Evolutionary conservation across 2,797 vertebrate genomes (phyloP), one percentile per base, ranked within the genome.

Genomic region (Sebastes minor): DNA sequence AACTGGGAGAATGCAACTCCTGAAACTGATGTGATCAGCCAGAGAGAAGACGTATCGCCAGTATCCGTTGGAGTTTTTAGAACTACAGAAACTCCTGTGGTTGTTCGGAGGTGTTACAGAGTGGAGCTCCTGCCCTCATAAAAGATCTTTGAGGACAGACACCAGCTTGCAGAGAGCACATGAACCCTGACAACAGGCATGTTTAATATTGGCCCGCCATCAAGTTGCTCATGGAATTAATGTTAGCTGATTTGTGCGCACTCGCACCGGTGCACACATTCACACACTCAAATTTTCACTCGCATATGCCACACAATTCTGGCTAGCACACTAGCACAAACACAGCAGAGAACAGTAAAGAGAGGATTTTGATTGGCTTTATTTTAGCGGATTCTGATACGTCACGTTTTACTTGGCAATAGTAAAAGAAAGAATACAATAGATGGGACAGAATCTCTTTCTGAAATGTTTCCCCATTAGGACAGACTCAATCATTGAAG

Each of bases 231-330:
- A 53, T 35, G 18, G 63, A 80, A 68, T 64, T 69, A 32, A 38
- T 1, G 22, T 42, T 82, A 73, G 64, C 68, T 76, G 74, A 84
- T 78, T 83, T 63, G 60, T 77, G 28, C 35, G 22, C 64, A 55
- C 63, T 76, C n/a, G 20, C 68, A 72, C 68, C 32, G 22, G 9
- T 71, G 35, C 12, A 1, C 71, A 64, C 28, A 59, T 55, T 77
- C 74, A 65, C 25, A 78, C 49, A 23, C 55, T 30, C 33, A 61
- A 42, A 56, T 8, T 7, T 75, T 63, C 52, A n/a, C 61, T 4
- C 6, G 0, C 55, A 69, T 76, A 63, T 38, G 25, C 20, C 9
- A 9, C 71, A 75, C 46, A 35, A 49, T 49, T 42, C 14, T 42
- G 14, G 38, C 38, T 42, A 42, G 55, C 64, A 35, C 55, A 60